A percentile compares a stretch with the other conserved stretches of the same genome.
phyloP scores from a whole-genome alignment of 2,888 invertebrate genomes.

The Parnassius orleans region DNA sequence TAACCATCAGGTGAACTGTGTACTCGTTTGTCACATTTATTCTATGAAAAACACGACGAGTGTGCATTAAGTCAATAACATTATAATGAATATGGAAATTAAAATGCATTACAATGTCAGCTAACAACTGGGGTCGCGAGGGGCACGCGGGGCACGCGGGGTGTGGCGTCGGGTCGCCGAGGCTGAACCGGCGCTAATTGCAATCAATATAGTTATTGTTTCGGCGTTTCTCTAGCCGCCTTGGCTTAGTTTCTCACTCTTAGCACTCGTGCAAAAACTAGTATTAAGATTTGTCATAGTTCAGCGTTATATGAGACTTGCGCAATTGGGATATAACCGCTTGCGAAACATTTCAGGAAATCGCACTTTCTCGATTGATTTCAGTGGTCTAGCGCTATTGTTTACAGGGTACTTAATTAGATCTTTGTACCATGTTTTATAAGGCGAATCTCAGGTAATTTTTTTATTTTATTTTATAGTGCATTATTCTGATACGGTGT shows the following conservation, averaged over 20 bases:
- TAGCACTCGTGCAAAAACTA: conserved; percentile 29
- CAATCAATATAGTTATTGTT: conserved; percentile 30
- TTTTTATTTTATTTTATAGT: too few species aligned
- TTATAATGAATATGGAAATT: background rate
- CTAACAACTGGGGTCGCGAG: background rate
- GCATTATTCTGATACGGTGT: too few species aligned
- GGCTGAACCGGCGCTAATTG: conserved; percentile 31
- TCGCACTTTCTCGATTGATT: background rate
- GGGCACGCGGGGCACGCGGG: conserved; percentile 3
- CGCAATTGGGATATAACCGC: conserved; percentile 28
- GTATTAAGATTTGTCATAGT: conserved; percentile 30
- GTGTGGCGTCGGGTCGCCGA: conserved; percentile 5
- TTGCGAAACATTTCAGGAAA: conserved; percentile 27
- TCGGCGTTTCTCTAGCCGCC: conserved; percentile 34
- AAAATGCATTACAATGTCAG: background rate
- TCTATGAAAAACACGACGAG: too few species aligned
- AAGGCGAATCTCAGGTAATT: too few species aligned
- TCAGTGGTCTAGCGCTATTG: background rate
- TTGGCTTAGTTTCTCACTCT: conserved; percentile 36
- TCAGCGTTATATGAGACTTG: conserved; percentile 28
- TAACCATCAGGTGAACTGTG: too few species aligned
- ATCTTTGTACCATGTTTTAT: too few species aligned
- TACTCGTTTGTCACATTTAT: too few species aligned
- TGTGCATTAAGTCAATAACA: background rate
- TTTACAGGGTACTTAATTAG: too few species aligned